phyloP scores from a whole-genome alignment of 92 coral and sea anemone genomes.

The Plumapathes pennacea region DNA sequence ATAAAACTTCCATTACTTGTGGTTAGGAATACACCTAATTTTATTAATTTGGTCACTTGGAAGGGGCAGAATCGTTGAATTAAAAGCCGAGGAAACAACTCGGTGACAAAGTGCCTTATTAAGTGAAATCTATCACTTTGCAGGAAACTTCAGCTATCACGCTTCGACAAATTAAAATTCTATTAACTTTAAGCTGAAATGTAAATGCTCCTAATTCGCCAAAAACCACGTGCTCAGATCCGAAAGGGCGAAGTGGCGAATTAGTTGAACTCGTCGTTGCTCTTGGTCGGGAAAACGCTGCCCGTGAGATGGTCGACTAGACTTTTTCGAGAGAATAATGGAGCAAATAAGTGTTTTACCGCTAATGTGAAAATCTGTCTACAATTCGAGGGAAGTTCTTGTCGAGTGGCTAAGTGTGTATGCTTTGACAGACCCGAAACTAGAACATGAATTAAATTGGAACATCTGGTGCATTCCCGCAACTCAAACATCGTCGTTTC shows the following conservation, averaged over 20 bases:
- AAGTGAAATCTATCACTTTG: conserved; percentile 43
- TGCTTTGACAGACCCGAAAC: conserved; percentile 38
- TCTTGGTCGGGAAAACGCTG: no score
- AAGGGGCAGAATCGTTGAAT: conserved; percentile 28
- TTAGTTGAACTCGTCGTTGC: no score
- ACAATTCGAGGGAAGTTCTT: conserved; percentile 30
- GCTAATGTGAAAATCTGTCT: no score
- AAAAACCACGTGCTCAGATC: conserved; percentile 43
- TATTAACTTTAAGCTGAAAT: conserved; percentile 65
- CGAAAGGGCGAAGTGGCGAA: no score
- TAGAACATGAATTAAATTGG: conserved; percentile 26
- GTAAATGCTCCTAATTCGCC: conserved; percentile 53
- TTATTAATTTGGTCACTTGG: conserved; percentile 42
- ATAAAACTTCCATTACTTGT: no score
- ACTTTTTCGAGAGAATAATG: no score
- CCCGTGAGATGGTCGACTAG: no score
- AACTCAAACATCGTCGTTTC: conserved; percentile 11
- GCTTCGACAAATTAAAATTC: conserved; percentile 76
- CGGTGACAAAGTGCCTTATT: conserved; percentile 61
- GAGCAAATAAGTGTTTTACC: conserved; percentile 26
- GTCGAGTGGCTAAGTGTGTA: conserved; percentile 40
- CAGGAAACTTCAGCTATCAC: conserved; percentile 27
- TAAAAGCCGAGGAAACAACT: conserved; percentile 38
- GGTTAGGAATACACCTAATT: no score
- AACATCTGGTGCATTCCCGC: conserved; percentile 83